Percentiles rank a stretch among this genome's conserved stretches.
These are phyloP conservation scores for Hemistola chrysoprasaria DNA, from an alignment of 2,888 invertebrate species.

Conservation along the genomic window DNA sequence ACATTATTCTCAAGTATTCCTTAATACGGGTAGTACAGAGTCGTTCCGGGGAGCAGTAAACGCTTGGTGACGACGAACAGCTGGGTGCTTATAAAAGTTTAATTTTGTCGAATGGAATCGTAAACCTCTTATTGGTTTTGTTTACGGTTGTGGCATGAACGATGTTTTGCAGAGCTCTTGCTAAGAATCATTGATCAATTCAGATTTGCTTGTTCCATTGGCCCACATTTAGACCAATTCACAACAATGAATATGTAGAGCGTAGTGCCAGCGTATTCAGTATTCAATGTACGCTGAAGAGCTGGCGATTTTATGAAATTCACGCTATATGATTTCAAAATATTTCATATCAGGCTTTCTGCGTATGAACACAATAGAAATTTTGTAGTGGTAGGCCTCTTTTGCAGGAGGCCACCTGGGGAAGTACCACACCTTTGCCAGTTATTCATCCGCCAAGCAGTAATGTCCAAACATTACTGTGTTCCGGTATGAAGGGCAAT, in stretches of 20 bases:
- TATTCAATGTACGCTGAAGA: constrained; percentile 6
- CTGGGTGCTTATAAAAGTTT: constrained; percentile 72
- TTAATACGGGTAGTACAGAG: constrained; percentile 30
- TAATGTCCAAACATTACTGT: no score
- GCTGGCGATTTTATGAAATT: constrained; percentile 13
- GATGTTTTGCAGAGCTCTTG: constrained; percentile 53
- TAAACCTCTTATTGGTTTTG: constrained; percentile 73
- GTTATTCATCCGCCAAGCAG: no score
- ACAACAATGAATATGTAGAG: constrained; percentile 1
- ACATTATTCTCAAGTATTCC: constrained; percentile 30
- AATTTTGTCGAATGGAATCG: constrained; percentile 75
- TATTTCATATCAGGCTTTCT: constrained; percentile 8
- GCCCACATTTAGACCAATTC: constrained; percentile 7
- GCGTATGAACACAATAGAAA: no score
- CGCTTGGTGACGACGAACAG: constrained; percentile 54
- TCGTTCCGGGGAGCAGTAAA: constrained; percentile 44
- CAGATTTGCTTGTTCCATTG: constrained; percentile 11
- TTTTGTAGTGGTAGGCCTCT: no score
- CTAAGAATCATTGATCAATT: constrained; percentile 36
- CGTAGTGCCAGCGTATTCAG: not conserved
- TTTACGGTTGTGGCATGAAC: constrained; percentile 65
- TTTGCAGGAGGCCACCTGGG: no score
- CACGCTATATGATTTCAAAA: constrained; percentile 5
- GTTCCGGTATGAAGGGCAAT: no score
- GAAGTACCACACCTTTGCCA: no score